A percentile compares a stretch with the other conserved stretches of the same genome.
These are phyloP conservation scores for Sus scrofa DNA, from an alignment of 2,113 vertebrate genomes.

Conservation along the genomic window DNA sequence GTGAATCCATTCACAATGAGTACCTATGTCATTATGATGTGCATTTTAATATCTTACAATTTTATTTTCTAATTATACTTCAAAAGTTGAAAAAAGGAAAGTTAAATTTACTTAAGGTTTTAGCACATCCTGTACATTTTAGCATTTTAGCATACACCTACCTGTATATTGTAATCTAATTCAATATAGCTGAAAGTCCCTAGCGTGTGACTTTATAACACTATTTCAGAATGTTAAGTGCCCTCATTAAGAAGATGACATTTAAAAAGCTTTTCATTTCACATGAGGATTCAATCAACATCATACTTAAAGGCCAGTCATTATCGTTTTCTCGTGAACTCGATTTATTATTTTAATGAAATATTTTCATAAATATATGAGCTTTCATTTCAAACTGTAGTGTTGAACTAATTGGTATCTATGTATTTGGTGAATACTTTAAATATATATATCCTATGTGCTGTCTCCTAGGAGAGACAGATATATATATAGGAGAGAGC, in stretches of 20 bases:
- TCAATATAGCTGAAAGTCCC: not conserved
- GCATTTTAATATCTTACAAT: not conserved
- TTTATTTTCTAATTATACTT: not conserved
- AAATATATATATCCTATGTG: not conserved
- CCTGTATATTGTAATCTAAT: not conserved
- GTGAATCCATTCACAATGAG: not conserved
- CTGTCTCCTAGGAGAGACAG: no score
- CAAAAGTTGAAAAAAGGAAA: not conserved
- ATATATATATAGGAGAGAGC: no score
- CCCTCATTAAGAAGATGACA: not conserved
- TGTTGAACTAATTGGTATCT: not conserved
- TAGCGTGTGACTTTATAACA: not conserved
- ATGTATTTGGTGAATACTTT: not conserved
- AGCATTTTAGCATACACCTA: not conserved
- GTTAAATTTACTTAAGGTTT: not conserved
- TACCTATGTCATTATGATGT: not conserved
- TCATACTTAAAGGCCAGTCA: not conserved
- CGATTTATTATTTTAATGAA: not conserved
- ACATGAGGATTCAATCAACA: not conserved
- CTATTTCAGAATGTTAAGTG: not conserved
- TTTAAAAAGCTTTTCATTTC: conserved; percentile 4
- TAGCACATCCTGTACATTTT: not conserved
- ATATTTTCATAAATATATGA: not conserved
- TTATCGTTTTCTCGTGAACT: not conserved
- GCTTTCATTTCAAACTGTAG: not conserved